A percentile compares a stretch with the other conserved stretches of the same genome.
These are phyloP conservation scores for Ameiurus melas DNA, from an alignment of 2,113 vertebrate genomes.

Conservation along the genomic window DNA sequence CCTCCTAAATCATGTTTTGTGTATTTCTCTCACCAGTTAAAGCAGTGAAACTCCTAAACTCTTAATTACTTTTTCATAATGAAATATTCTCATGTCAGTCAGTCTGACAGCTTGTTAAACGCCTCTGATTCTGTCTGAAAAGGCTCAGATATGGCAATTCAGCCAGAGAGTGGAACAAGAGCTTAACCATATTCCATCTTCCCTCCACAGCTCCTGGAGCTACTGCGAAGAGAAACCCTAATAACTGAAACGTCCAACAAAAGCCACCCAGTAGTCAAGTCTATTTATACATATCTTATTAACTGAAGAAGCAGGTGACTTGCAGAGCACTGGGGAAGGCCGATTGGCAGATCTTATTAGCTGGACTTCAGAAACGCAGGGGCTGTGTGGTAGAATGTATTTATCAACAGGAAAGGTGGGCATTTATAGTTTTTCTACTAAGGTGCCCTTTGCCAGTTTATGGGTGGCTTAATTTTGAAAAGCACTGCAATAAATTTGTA, in stretches of 20 bases:
- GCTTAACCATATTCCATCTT: not conserved
- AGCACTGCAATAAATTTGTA: constrained; percentile 53
- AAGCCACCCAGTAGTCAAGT: not conserved
- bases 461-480: constrained; percentile 57
- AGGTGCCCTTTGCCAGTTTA: constrained; percentile 37
- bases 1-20: not conserved
- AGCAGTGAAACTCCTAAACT: not conserved
- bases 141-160: constrained; percentile 32
- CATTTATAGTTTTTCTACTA: constrained; percentile 42
- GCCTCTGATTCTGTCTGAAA: not conserved
- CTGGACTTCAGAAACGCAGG: constrained; percentile 6
- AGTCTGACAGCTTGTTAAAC: constrained; percentile 5
- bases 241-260: constrained; percentile 16
- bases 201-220: constrained; percentile 14
- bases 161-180: not conserved
- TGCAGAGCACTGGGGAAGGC: not conserved
- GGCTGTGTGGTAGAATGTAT: not conserved
- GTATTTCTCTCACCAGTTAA: not conserved
- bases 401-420: constrained; percentile 15
- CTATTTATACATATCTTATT: constrained; percentile 38
- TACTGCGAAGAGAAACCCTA: not conserved
- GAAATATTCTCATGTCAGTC: not conserved
- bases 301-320: constrained; percentile 18
- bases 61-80: not conserved
- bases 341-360: constrained; percentile 2